Conservation (phyloP, 2,113 vertebrate genomes). For the Hippocampus guttulatus region DNA sequence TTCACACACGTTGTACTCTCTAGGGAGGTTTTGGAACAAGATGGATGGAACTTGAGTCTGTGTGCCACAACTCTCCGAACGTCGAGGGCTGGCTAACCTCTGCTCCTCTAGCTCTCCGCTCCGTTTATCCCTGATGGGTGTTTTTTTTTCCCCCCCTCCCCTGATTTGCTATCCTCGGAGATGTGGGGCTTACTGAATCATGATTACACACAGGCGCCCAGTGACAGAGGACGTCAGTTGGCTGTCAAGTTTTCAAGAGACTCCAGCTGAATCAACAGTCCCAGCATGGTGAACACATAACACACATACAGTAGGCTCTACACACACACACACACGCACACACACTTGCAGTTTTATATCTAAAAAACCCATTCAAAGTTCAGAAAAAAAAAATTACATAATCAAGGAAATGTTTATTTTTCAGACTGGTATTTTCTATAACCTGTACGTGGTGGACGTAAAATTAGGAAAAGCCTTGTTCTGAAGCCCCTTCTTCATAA, state of each 20-base stretch:
- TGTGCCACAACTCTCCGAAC: conserved; percentile 19
- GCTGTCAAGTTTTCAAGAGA: conserved; percentile 57
- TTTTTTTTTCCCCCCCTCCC: conserved; percentile 7
- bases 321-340: neutral
- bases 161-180: conserved; percentile 38
- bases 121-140: conserved; percentile 31
- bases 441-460: conserved; percentile 23
- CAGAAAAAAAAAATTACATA: conserved; percentile 20
- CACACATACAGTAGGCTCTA: conserved; percentile 8
- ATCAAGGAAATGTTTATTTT: conserved; percentile 34
- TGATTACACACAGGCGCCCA: conserved; percentile 56
- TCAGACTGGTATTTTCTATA: conserved; percentile 11
- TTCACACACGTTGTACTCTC: conserved; percentile 51
- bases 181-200: conserved; percentile 68
- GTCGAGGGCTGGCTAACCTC: conserved; percentile 51
- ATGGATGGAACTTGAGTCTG: conserved; percentile 49
- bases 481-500: conserved; percentile 26
- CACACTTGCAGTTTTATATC: conserved; percentile 18
- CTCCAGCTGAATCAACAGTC: conserved; percentile 75
- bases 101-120: conserved; percentile 35
- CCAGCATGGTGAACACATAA: conserved; percentile 17
- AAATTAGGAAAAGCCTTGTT: conserved; percentile 14
- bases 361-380: conserved; percentile 1
- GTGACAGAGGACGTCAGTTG: conserved; percentile 67
- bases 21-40: conserved; percentile 42